Evolutionary conservation across 2,888 invertebrate species (phyloP), one percentile per base, ranked within the genome.

Genomic region (Stenodema calcarata): DNA sequence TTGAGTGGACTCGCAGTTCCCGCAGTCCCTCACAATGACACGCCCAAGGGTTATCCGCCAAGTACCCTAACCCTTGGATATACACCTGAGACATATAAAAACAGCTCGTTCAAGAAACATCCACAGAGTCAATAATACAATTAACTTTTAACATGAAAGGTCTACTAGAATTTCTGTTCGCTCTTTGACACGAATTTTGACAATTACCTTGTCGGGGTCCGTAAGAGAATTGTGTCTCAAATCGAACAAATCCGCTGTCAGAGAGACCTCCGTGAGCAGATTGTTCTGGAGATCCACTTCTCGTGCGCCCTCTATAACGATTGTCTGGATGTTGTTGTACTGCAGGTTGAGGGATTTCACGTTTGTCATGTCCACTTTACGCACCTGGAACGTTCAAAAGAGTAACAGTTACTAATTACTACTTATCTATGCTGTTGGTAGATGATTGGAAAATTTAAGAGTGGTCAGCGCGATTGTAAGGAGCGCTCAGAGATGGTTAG

Each of bases 281-380:
- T 86, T 86, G 54, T 86, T 35, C 14, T 30, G 42, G 9, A 86
- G 78, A 78, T 86, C 86, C 11, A 86, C 78, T 35, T 50, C 78
- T 76, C 28, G 47, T 6, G 30, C 86, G 12, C 78, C 78, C 23
- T 86, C 76, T 9, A 86, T 62, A 3, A 4, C 35, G n/a, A 86
- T 76, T 30, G 30, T 86, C 23, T 86, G 70, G 3, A 86, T 54
- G 47, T 23, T 86, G 35, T 86, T 86, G 23, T 42, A 78, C 44
- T 69, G 73, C 35, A 86, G 18, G 18, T 86, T 78, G 18, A 86
- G 35, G 41, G 18, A 76, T 28, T 78, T 54, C n/a, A 86, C 86
- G 75, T 78, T 78, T 30, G 42, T 76, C 75, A 86, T 27, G 47
- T 78, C 78, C n/a, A 54, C 54, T 78, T 86, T 86, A 3, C 54